Evolutionary conservation across 2,113 vertebrate genomes (phyloP).

Genomic region (Ageneiosus marmoratus): DNA sequence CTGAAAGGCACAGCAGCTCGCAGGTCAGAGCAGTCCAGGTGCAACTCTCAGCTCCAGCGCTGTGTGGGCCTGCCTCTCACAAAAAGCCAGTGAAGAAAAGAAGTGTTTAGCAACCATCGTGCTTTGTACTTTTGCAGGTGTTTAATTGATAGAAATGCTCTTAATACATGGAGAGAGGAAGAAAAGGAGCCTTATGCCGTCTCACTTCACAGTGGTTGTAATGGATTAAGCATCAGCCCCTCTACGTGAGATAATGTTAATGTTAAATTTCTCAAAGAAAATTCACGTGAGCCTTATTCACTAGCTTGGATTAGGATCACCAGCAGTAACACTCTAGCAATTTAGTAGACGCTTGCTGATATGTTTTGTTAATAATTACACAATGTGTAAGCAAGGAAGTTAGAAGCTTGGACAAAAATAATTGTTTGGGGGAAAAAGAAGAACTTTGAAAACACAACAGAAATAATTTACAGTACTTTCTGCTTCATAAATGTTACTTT

Average conservation of each 20-base stretch:
- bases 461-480: background rate
- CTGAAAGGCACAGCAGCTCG: conserved; percentile 53
- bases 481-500: background rate
- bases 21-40: conserved; percentile 50
- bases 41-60: conserved; percentile 46
- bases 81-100: conserved; percentile 50
- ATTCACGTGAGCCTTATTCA: conserved; percentile 24
- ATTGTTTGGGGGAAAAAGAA: background rate
- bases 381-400: background rate
- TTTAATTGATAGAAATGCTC: conserved; percentile 58
- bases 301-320: background rate
- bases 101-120: conserved; percentile 47
- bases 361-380: conserved; percentile 18
- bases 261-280: conserved; percentile 32
- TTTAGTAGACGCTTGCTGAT: background rate
- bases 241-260: conserved; percentile 53
- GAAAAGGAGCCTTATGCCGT: conserved; percentile 40
- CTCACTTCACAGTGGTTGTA: conserved; percentile 40
- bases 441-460: too few species aligned
- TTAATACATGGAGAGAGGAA: conserved; percentile 48
- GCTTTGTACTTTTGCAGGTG: conserved; percentile 62
- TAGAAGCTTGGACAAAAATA: background rate
- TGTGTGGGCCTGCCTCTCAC: conserved; percentile 43
- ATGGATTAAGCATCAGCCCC: conserved; percentile 38
- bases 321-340: background rate